Conservation (phyloP, 2,888 invertebrate genomes). For the Cantharis flavilabris region DNA sequence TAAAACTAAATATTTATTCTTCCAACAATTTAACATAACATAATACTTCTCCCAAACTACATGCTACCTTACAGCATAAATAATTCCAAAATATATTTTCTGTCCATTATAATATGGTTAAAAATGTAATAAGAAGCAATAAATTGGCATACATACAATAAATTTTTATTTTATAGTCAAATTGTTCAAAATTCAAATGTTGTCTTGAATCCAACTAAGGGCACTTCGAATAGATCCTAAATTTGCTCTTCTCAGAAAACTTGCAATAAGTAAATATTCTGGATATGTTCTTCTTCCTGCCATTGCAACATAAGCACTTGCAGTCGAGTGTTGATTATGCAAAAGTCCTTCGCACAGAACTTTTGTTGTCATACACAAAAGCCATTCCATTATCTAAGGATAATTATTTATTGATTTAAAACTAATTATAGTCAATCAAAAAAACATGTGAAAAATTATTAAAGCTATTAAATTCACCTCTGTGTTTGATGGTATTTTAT, state of each 20-base stretch:
- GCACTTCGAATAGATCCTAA: constrained; percentile 65
- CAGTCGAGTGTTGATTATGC: constrained; percentile 37
- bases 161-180: neutral
- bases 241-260: constrained; percentile 68
- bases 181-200: constrained; percentile 30
- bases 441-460: too few species aligned
- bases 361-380: constrained; percentile 74
- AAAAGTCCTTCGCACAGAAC: constrained; percentile 68
- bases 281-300: constrained; percentile 67
- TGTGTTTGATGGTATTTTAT: constrained; percentile 62
- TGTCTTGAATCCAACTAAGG: constrained; percentile 66
- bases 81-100: neutral
- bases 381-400: constrained; percentile 73
- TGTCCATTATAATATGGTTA: neutral
- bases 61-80: neutral
- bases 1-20: neutral
- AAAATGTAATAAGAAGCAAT: neutral
- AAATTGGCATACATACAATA: neutral
- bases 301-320: constrained; percentile 1
- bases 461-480: constrained; percentile 57
- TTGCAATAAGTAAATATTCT: constrained; percentile 73
- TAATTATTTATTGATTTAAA: constrained; percentile 32
- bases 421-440: neutral
- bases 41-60: neutral
- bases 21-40: neutral